Conservation (phyloP, 1,140 invertebrate genomes). For the Cheumatopsyche charites region DNA sequence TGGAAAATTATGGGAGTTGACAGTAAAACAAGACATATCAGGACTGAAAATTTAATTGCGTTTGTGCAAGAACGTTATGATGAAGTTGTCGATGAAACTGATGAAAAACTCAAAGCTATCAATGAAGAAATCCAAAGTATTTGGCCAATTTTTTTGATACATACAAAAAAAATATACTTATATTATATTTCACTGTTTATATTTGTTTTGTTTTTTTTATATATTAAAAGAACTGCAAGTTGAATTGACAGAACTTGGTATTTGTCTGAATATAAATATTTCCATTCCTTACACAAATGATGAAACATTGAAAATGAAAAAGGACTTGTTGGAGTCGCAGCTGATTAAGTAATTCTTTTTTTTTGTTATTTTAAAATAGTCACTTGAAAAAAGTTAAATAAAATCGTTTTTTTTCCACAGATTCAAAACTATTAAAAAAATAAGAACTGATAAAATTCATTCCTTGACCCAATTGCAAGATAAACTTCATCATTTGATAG, state of each 20-base stretch:
- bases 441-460: slow-evolving; percentile 37
- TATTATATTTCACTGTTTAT: too few species aligned
- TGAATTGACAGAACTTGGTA: slow-evolving; percentile 32
- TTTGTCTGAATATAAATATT: slow-evolving; percentile 21
- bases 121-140: slow-evolving; percentile 42
- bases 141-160: too few species aligned
- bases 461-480: slow-evolving; percentile 39
- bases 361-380: slow-evolving; percentile 6
- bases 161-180: too few species aligned
- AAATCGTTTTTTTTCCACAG: slow-evolving; percentile 30
- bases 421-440: slow-evolving; percentile 32
- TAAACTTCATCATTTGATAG: slow-evolving; percentile 30
- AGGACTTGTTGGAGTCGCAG: slow-evolving; percentile 4
- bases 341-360: neutral
- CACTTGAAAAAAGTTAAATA: neutral
- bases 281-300: neutral
- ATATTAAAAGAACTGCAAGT: slow-evolving; percentile 40
- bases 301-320: slow-evolving; percentile 3
- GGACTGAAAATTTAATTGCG: slow-evolving; percentile 37
- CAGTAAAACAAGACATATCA: slow-evolving; percentile 26
- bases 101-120: slow-evolving; percentile 40
- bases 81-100: slow-evolving; percentile 44
- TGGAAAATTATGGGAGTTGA: slow-evolving; percentile 46
- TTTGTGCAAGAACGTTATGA: slow-evolving; percentile 47
- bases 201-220: too few species aligned